Conservation (phyloP, 1,140 invertebrate genomes). For the Macrobrachium rosenbergii region DNA sequence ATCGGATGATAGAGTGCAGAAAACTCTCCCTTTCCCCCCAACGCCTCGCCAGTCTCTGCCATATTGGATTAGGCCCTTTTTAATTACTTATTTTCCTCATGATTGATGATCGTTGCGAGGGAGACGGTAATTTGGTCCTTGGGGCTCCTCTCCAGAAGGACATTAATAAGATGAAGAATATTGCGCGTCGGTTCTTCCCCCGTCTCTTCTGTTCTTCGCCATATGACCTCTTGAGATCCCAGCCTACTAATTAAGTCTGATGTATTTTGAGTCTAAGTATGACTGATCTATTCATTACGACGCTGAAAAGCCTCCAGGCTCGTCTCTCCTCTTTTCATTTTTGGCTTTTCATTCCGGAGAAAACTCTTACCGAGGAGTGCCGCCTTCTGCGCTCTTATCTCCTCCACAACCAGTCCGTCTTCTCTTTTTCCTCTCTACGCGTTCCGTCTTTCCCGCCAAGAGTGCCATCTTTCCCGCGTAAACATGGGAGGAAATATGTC, state of each 20-base stretch:
- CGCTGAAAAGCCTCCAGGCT: neutral
- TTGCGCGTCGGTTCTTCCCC: neutral
- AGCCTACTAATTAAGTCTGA: slow-evolving; percentile 56
- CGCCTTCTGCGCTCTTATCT: no score
- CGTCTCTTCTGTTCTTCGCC: slow-evolving; percentile 14
- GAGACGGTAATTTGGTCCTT: slow-evolving; percentile 18
- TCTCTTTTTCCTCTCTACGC: neutral
- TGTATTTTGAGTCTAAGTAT: slow-evolving; percentile 55
- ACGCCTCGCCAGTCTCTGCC: slow-evolving; percentile 45
- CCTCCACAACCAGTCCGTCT: no score
- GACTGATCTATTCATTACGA: slow-evolving; percentile 56
- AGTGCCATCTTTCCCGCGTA: neutral
- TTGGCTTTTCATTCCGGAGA: neutral
- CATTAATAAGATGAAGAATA: neutral
- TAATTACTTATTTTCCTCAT: slow-evolving; percentile 63
- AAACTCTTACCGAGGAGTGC: neutral
- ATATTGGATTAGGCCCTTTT: slow-evolving; percentile 62
- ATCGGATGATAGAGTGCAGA: slow-evolving; percentile 43
- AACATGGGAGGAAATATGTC: neutral
- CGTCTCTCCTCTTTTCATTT: neutral
- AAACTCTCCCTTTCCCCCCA: slow-evolving; percentile 14
- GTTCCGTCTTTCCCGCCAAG: neutral
- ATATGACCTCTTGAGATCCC: slow-evolving; percentile 56
- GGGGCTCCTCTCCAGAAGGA: neutral
- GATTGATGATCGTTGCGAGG: slow-evolving; percentile 52